These are phyloP conservation scores for Panagrolaimus sp. DNA, from an alignment of 1,140 invertebrate species.

Conservation along the genomic window DNA sequence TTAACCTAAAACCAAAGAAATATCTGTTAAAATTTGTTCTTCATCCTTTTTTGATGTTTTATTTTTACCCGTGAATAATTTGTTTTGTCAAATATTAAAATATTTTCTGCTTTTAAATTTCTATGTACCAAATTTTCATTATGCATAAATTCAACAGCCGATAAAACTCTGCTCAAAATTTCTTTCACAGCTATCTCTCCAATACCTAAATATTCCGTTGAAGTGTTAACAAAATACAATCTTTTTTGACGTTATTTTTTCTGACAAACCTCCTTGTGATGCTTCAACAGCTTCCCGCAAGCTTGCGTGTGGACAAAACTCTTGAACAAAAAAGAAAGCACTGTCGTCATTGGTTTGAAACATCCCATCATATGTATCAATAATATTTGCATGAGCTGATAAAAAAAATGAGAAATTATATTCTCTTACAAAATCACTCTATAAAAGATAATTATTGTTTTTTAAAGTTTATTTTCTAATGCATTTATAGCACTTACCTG, in stretches of 20 bases:
- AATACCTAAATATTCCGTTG: conserved; percentile 39
- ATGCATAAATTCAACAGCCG: conserved; percentile 86
- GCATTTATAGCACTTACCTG: conserved; percentile 35
- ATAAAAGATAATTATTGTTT: conserved; percentile 24
- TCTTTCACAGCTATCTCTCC: conserved; percentile 45
- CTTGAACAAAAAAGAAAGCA: conserved; percentile 55
- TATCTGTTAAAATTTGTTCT: not conserved
- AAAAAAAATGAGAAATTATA: conserved; percentile 66
- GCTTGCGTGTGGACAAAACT: conserved; percentile 53
- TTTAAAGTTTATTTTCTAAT: not conserved
- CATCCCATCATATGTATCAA: conserved; percentile 61
- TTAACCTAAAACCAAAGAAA: conserved; percentile 71
- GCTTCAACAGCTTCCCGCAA: conserved; percentile 61
- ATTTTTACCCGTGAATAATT: conserved; percentile 66
- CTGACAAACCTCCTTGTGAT: conserved; percentile 42
- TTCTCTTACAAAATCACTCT: conserved; percentile 62
- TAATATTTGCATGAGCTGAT: conserved; percentile 62
- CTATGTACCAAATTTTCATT: conserved; percentile 81
- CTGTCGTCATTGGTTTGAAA: conserved; percentile 55
- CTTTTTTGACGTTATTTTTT: conserved; percentile 19
- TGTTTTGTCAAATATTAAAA: conserved; percentile 60
- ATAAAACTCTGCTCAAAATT: conserved; percentile 68
- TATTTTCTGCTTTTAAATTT: conserved; percentile 66
- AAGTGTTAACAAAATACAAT: conserved; percentile 3
- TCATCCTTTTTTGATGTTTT: too few relatives aligned